Evolutionary conservation across 2,797 vertebrate genomes (phyloP).

Genomic region (Sebastes vulpes): DNA sequence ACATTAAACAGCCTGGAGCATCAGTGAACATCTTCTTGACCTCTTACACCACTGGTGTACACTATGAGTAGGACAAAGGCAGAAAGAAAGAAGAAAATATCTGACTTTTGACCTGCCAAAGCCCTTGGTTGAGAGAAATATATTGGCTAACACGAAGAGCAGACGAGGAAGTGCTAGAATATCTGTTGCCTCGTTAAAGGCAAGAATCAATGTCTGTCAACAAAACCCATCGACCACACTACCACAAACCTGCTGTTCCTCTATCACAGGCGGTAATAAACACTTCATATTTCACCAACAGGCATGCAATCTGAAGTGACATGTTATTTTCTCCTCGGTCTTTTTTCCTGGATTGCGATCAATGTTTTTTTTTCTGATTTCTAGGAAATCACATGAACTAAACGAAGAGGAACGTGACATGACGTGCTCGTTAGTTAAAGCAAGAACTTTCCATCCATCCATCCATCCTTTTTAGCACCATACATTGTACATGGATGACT

Average conservation of each 20-base stretch:
- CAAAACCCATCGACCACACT: slow-evolving; percentile 34
- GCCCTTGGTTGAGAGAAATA: background rate
- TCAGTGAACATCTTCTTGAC: background rate
- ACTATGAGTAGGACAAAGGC: background rate
- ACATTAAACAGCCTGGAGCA: background rate
- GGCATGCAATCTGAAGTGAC: slow-evolving; percentile 52
- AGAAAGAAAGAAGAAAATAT: background rate
- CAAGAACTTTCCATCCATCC: slow-evolving; percentile 25
- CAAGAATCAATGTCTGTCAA: slow-evolving; percentile 49
- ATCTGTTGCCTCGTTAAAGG: background rate
- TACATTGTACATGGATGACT: slow-evolving; percentile 22
- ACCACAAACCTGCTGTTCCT: slow-evolving; percentile 54
- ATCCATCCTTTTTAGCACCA: slow-evolving; percentile 8
- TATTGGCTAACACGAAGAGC: background rate
- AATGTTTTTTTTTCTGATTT: slow-evolving; percentile 38
- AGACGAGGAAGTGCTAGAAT: slow-evolving; percentile 6
- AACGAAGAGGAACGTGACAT: slow-evolving; percentile 33
- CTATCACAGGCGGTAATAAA: slow-evolving; percentile 51
- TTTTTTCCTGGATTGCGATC: slow-evolving; percentile 74
- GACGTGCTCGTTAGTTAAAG: slow-evolving; percentile 21
- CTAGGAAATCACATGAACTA: slow-evolving; percentile 51
- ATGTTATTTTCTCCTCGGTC: slow-evolving; percentile 61
- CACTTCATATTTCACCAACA: slow-evolving; percentile 60
- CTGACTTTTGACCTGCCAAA: slow-evolving; percentile 1
- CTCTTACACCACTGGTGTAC: background rate